Evolutionary conservation across 2,797 vertebrate genomes (phyloP), one percentile per base, ranked within the genome.

Genomic region (Scomberomorus guttatus): DNA sequence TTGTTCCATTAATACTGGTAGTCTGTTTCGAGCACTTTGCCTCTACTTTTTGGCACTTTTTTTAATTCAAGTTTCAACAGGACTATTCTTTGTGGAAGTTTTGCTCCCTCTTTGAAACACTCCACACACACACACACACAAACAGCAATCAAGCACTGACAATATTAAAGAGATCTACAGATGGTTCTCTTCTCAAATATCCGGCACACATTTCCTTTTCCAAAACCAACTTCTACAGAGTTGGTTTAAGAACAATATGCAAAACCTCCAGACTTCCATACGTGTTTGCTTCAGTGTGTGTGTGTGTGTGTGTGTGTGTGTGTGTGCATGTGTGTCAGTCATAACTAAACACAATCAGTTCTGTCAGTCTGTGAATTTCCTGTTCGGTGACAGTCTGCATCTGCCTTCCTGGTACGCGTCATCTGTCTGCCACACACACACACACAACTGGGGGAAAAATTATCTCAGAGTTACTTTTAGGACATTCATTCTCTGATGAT

Each of bases 351-450:
- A 91, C 81, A 75, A 94, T 93, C 92, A 93, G 88, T 94, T 79
- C 85, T 91, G 85, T 92, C 85, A 82, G 86, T 78, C 86, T 84
- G 81, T 79, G 83, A 72, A 88, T 93, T 95, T 95, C 94, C 94
- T 95, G 94, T 81, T 88, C 74, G 72, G 63, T 94, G 94, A 95
- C 94, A 94, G 84, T 86, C 81, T 91, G 87, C 94, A 95, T 93
- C 93, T 95, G 95, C 89, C 87, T 77, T 82, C 62, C 72, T 79
- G 76, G 52, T 80, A 59, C 60, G 80, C 20, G 72, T 90, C 91
- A 93, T 94, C 90, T 83, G 91, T 94, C 90, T 92, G 65, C 46
- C 7, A 9, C 39, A 46, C 18, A 14, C 27, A 24, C 37, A 46
- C 42, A 27, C 9, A 46, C 39, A 85, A 83, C 68, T 59, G 72